Conservation (phyloP, 2,888 invertebrate species). For the Spialia ferax region DNA sequence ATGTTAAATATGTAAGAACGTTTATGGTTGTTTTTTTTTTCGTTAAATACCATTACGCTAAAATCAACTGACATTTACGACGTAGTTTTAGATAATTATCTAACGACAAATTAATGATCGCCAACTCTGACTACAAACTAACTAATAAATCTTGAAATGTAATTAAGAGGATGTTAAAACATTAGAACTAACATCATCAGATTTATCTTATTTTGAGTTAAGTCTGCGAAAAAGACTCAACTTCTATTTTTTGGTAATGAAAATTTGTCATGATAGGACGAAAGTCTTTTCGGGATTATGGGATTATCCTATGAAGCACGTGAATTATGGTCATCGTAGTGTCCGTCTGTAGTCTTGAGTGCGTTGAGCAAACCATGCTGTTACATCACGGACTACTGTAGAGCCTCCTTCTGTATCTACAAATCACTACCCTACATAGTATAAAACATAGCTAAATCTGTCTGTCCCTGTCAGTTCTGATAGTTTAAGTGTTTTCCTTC, state of each 20-base stretch:
- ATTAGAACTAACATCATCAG: no score
- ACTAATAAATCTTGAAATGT: not conserved
- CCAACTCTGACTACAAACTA: no score
- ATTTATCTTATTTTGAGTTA: no score
- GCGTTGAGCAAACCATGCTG: constrained; percentile 5
- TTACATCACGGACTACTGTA: not conserved
- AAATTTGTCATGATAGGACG: no score
- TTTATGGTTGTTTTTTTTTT: no score
- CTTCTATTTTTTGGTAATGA: not conserved
- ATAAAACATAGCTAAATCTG: no score
- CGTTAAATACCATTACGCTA: not conserved
- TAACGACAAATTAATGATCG: not conserved
- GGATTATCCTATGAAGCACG: not conserved
- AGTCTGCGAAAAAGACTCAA: not conserved
- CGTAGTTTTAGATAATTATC: not conserved
- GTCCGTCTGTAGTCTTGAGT: not conserved
- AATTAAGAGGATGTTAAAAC: not conserved
- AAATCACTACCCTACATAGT: no score
- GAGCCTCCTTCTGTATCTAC: not conserved
- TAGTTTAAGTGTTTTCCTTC: no score
- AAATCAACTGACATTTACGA: not conserved
- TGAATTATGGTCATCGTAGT: not conserved
- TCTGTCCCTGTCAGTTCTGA: no score
- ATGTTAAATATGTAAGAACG: no score
- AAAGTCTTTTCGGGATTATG: no score